phyloP scores from a whole-genome alignment of 2,113 vertebrate genomes.

The Vombatus ursinus region DNA sequence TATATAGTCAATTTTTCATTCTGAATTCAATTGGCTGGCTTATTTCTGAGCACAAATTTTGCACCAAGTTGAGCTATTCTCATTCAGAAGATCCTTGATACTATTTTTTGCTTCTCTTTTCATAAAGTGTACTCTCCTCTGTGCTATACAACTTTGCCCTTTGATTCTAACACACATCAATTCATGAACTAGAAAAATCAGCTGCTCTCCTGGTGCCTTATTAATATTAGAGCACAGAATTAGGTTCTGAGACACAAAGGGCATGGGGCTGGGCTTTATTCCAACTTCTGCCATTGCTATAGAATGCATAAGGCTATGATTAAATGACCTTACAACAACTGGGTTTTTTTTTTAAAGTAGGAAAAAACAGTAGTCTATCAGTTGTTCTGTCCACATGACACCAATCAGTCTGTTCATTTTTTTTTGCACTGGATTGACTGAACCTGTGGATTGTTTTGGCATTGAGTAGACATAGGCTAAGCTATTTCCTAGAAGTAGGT shows the following conservation, averaged over 20 bases:
- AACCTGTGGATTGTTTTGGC: neutral
- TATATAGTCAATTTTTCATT: conserved; percentile 73
- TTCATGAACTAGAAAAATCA: conserved; percentile 69
- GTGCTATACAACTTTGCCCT: conserved; percentile 68
- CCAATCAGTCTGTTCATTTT: neutral
- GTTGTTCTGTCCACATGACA: neutral
- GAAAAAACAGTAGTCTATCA: neutral
- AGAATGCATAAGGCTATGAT: neutral
- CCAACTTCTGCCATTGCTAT: neutral
- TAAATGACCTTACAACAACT: neutral
- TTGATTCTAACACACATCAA: conserved; percentile 67
- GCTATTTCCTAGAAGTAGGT: neutral
- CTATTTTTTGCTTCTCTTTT: conserved; percentile 74
- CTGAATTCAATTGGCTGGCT: conserved; percentile 80
- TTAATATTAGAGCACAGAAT: neutral
- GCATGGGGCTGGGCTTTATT: neutral
- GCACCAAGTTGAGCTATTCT: conserved; percentile 71
- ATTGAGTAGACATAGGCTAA: neutral
- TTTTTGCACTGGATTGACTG: neutral
- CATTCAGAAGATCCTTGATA: conserved; percentile 73
- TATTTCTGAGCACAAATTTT: conserved; percentile 74
- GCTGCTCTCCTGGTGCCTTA: neutral
- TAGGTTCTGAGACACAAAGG: neutral
- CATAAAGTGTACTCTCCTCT: conserved; percentile 59
- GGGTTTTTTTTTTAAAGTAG: neutral